Evolutionary conservation across 1,140 invertebrate species (phyloP).

Genomic region (Coenobita brevimanus): DNA sequence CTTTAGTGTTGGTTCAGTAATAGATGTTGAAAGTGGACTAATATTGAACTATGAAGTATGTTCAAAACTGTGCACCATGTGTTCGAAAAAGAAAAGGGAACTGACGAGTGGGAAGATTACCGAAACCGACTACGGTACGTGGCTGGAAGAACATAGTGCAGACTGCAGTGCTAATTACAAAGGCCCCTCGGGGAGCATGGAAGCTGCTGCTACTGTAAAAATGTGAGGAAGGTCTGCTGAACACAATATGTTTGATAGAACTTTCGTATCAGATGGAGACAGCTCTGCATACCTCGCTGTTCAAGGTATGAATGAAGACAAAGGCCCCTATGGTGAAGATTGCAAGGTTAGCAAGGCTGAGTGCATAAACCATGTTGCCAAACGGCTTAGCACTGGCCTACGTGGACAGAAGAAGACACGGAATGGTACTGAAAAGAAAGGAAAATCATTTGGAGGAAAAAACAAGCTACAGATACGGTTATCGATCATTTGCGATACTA

Average conservation of each 20-base stretch:
- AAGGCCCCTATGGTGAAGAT: too few species aligned
- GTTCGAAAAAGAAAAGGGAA: too few species aligned
- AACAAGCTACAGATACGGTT: background rate
- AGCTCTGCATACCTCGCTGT: background rate
- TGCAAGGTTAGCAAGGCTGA: too few species aligned
- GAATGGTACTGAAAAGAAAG: too few species aligned
- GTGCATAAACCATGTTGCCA: too few species aligned
- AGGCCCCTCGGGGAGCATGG: background rate
- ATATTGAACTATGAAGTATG: too few species aligned
- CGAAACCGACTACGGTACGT: too few species aligned
- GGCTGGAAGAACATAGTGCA: too few species aligned
- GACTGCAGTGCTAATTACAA: conserved; percentile 5
- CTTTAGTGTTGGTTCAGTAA: background rate
- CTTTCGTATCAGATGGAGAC: conserved; percentile 9
- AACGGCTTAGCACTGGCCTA: too few species aligned
- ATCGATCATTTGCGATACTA: conserved; percentile 2
- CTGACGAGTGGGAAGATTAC: too few species aligned
- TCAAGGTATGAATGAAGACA: too few species aligned
- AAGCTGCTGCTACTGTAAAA: background rate
- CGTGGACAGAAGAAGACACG: too few species aligned
- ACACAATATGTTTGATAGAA: background rate
- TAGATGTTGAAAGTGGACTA: background rate
- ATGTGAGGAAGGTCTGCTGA: background rate
- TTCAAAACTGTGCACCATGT: background rate
- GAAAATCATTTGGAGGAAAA: conserved; percentile 2